phyloP scores from a whole-genome alignment of 2,113 vertebrate genomes.

The Siniperca knerii region DNA sequence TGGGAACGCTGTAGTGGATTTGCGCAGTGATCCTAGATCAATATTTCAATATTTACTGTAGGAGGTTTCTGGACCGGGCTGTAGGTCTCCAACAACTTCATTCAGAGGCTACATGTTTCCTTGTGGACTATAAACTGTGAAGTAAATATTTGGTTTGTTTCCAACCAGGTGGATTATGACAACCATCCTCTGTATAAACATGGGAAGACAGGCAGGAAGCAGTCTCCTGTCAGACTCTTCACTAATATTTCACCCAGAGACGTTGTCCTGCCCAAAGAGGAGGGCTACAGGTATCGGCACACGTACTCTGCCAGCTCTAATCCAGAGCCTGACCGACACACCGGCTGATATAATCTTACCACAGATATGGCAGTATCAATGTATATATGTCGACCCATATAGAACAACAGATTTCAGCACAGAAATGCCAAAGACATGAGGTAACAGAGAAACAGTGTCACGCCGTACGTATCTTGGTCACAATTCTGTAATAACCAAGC shows the following conservation, averaged over 20 bases:
- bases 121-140: constrained; percentile 73
- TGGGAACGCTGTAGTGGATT: no score
- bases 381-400: neutral
- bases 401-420: no score
- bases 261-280: constrained; percentile 89
- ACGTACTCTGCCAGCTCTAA: neutral
- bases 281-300: constrained; percentile 91
- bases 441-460: neutral
- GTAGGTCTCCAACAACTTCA: no score
- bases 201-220: constrained; percentile 92
- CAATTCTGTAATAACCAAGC: neutral
- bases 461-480: no score
- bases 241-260: constrained; percentile 88
- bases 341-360: neutral
- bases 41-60: no score
- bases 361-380: no score
- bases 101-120: neutral
- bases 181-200: constrained; percentile 96
- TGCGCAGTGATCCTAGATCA: no score
- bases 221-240: constrained; percentile 96
- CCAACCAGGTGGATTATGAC: constrained; percentile 94
- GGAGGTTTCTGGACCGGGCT: no score
- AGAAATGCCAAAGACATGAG: neutral
- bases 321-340: neutral
- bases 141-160: constrained; percentile 16